Conservation (phyloP, 1,140 invertebrate species). For the Paraescarpia echinospica region DNA sequence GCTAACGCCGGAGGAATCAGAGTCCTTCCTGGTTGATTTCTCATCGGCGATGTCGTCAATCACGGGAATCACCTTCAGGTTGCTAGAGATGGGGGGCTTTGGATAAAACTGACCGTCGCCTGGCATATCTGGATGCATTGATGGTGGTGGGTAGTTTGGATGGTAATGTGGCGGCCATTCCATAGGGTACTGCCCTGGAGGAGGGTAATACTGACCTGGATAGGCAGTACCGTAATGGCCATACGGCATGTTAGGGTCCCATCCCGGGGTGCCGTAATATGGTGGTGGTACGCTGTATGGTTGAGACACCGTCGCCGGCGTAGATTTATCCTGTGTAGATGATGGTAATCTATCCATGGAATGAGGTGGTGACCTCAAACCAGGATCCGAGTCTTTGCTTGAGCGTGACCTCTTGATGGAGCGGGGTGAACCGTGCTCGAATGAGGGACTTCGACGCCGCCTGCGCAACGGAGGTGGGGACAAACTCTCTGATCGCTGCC, state of each 20-base stretch:
- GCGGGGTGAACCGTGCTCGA: not conserved
- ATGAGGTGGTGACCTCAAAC: not conserved
- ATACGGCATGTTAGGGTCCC: not conserved
- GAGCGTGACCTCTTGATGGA: not conserved
- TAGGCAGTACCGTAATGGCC: not conserved
- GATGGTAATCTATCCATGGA: not conserved
- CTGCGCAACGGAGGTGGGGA: not conserved
- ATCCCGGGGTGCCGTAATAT: not conserved
- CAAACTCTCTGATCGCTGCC: not conserved
- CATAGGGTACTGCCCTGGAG: not conserved
- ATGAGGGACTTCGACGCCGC: not conserved
- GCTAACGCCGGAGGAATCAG: not conserved
- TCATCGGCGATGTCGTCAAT: not conserved
- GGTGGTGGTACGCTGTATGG: not conserved
- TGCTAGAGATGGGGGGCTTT: not conserved
- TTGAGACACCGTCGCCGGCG: not conserved
- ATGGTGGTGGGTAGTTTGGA: not conserved
- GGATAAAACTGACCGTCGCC: not conserved
- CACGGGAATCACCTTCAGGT: not conserved
- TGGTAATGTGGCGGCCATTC: not conserved
- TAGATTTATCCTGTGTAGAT: not conserved
- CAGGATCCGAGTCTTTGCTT: not conserved
- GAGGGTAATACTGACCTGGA: not conserved
- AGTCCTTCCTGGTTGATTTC: not conserved
- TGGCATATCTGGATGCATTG: not conserved